phyloP scores from a whole-genome alignment of 2,113 vertebrate species.

The Psophia crepitans region DNA sequence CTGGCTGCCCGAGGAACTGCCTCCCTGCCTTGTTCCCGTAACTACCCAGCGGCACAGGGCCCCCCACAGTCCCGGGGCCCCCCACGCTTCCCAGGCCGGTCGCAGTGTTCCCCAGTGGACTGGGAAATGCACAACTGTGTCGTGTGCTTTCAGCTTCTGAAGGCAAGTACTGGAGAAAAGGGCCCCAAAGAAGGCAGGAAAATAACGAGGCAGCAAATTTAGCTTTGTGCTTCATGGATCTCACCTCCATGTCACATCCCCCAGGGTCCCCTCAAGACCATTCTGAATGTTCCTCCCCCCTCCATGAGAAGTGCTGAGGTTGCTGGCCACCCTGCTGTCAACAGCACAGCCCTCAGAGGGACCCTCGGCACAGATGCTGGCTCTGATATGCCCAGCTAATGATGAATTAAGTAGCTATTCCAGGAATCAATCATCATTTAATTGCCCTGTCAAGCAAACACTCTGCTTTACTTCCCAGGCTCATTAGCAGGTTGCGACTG shows the following conservation, averaged over 20 bases:
- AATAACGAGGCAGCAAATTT: background rate
- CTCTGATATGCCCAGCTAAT: constrained; percentile 41
- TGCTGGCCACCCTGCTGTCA: rapidly evolving
- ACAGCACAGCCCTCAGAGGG: background rate
- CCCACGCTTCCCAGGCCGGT: rapidly evolving
- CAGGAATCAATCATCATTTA: constrained; percentile 53
- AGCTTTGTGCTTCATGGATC: background rate
- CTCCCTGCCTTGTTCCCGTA: background rate
- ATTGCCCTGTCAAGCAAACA: constrained; percentile 50
- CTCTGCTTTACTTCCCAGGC: background rate
- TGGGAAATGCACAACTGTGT: background rate
- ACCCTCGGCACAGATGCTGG: background rate
- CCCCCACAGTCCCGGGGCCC: background rate
- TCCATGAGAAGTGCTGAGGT: background rate
- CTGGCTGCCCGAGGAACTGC: background rate
- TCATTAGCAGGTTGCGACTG: background rate
- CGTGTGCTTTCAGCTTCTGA: background rate
- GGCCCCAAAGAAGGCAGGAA: background rate
- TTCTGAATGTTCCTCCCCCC: background rate
- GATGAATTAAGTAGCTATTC: constrained; percentile 53
- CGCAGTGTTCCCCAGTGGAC: background rate
- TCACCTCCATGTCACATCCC: background rate
- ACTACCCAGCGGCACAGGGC: background rate
- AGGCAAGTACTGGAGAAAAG: background rate
- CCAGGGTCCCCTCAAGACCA: background rate